Evolutionary conservation across 2,888 invertebrate genomes (phyloP).

Genomic region (Pocota personata): DNA sequence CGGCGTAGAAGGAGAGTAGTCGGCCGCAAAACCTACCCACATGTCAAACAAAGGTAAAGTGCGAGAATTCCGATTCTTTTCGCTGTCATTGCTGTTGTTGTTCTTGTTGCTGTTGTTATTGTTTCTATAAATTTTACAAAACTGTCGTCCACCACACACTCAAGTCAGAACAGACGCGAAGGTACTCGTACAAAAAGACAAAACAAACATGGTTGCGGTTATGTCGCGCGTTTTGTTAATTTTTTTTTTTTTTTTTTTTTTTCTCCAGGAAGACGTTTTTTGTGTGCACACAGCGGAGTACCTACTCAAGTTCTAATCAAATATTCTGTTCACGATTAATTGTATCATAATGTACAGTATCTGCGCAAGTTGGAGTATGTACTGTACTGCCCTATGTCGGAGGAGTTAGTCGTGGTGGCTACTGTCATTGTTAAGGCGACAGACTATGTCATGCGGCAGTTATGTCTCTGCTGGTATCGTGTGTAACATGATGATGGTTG

Average conservation of each 20-base stretch:
- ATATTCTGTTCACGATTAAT: slow-evolving; percentile 73
- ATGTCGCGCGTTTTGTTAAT: slow-evolving; percentile 24
- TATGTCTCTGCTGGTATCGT: not conserved
- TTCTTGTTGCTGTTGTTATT: slow-evolving; percentile 44
- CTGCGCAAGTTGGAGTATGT: not conserved
- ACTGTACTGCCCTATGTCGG: slow-evolving; percentile 17
- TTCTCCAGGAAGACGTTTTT: slow-evolving; percentile 62
- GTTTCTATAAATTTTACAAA: slow-evolving; percentile 49
- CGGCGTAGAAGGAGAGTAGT: not conserved
- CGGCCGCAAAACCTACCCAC: slow-evolving; percentile 53
- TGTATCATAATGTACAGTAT: slow-evolving; percentile 69
- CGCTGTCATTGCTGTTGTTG: slow-evolving; percentile 33
- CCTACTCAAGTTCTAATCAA: slow-evolving; percentile 61
- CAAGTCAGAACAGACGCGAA: slow-evolving; percentile 23
- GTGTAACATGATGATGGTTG: slow-evolving; percentile 31
- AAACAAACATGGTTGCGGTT: slow-evolving; percentile 17
- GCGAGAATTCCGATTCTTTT: slow-evolving; percentile 52
- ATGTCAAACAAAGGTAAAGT: slow-evolving; percentile 71
- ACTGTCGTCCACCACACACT: slow-evolving; percentile 21
- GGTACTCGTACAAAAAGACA: not conserved
- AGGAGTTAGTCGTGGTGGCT: slow-evolving; percentile 32
- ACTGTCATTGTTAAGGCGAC: slow-evolving; percentile 48
- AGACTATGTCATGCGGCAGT: slow-evolving; percentile 48
- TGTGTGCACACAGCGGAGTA: slow-evolving; percentile 14
- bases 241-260: slow-evolving; percentile 20